Percentiles rank a stretch among this genome's conserved stretches.
These are phyloP conservation scores for Cyprinodon diabolis DNA, from an alignment of 2,797 vertebrate species.

Conservation along the genomic window DNA sequence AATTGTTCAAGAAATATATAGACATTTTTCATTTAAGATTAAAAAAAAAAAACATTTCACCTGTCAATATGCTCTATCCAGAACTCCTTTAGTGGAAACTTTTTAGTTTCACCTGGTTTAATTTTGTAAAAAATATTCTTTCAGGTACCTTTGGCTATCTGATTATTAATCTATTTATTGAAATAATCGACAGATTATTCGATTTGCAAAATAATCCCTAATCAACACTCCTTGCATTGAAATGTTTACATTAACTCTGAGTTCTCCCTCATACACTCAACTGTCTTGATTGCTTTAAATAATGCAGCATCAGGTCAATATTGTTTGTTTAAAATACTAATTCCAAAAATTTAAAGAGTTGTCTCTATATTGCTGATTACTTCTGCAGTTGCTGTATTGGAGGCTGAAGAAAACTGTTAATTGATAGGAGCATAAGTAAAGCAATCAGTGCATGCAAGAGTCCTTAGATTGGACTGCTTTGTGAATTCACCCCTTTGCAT, in stretches of 20 bases:
- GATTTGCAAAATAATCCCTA: neutral
- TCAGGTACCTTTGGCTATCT: too few relatives aligned
- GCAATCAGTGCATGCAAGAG: neutral
- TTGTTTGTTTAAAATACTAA: neutral
- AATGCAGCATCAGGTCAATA: neutral
- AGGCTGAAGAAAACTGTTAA: neutral
- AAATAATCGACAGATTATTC: too few relatives aligned
- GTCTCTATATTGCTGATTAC: neutral
- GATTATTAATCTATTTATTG: too few relatives aligned
- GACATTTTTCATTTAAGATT: too few relatives aligned
- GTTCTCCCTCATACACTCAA: neutral
- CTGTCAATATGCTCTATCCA: too few relatives aligned
- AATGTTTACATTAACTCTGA: neutral
- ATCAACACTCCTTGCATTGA: neutral
- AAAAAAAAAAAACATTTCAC: too few relatives aligned
- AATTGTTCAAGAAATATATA: too few relatives aligned
- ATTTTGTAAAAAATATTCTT: too few relatives aligned
- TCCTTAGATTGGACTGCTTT: neutral
- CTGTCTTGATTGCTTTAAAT: neutral
- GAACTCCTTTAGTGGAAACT: too few relatives aligned
- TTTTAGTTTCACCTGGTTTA: too few relatives aligned
- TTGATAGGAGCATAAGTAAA: neutral
- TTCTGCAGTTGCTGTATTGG: neutral
- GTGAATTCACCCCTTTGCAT: neutral
- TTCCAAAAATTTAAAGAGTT: neutral